Base-by-base conservation (phyloP, 2,888 invertebrate species). In the Acronicta alni region DNA sequence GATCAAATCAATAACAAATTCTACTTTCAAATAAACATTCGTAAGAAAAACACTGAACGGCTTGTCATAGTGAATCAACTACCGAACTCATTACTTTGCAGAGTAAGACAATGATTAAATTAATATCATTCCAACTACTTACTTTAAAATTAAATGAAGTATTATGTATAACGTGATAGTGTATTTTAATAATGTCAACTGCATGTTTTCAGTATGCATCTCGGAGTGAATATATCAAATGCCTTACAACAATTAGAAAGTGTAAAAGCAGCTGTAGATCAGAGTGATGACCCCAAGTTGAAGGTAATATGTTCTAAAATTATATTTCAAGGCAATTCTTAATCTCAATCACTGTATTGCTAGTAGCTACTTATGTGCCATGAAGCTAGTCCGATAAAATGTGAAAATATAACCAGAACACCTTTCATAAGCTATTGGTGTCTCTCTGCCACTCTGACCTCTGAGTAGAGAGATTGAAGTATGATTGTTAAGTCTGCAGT, bases 211-310 rank as follows among this genome's bases (percentile, higher is more conserved):
- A 92, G 79, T 51, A 96, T 96, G 96, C 92, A 91, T 82, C 87
- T 95, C 45, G 95, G 95, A 70, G 95, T 95, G 89, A 98, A 98
- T 94, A 97, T 98, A 86, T 98, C 98, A 37, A 97, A 97, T 85
- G 98, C 98, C 66, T 95, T 98, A 71, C 97, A 98, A 89, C 96
- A 98, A 84, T 93, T 98, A 82, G 98, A 98, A 89, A 97, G 97
- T 79, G 97, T 98, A 32, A 98, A 98, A 88, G 95, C 97, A 83
- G 96, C 97, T 54, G 97, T 98, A 38, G 97, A 98, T 84, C 97
- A 97, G 80, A 96, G 97, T 70, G 97, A 97, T 81, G 98, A 98
- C 91, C 96, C 97, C 0, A 97, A 98, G 86, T 89, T 98, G 61
- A 97, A 97, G 92, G 95, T 95, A 88, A 86, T 81, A 67, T 51